Base-by-base conservation (phyloP, 2,888 invertebrate genomes). In the Philhelius pedissequus region DNA sequence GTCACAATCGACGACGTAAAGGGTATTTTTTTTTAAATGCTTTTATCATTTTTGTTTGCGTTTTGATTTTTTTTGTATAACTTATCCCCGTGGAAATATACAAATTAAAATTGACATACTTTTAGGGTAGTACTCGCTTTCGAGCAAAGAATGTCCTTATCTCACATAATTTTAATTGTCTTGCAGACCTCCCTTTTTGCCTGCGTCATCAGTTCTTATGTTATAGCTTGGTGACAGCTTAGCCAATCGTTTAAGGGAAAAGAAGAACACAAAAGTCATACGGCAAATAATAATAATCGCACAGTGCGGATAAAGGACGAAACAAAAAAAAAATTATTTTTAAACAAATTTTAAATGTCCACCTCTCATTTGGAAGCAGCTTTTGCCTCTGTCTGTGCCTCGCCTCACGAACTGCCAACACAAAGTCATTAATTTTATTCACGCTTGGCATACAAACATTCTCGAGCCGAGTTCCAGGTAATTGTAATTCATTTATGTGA, bases 401-500 rank as follows among this genome's bases (percentile, higher is more conserved):
- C 5, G 2, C 48, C 5, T 5, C 20, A 4, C 11, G 13, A 48
- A 22, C 13, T 48, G 48, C 68, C 70, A 60, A 71, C 71, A 20
- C 52, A 68, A 40, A n/a, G 75, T 66, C 68, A 84, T 84, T 84
- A 80, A 84, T 84, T 84, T 84, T 84, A 76, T 84, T 84, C 84
- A 84, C 84, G 84, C 84, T 80, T 60, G 45, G 54, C 71, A 76
- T 80, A 84, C 68, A 80, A 76, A 76, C 84, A 71, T 66, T 75
- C 50, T 74, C 56, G 50, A 27, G 58, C 45, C 52, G 48, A 43
- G 70, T 60, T 54, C 0, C 80, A 84, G 84, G 84, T 84, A 80
- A 84, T 84, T 84, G 80, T 84, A 80, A 84, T 84, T 84, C 84
- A 84, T 84, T 84, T 84, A 84, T 84, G 80, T 75, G 84, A 84